A percentile compares a stretch with the other conserved stretches of the same genome.
Conservation (phyloP, 2,888 invertebrate species). For the Lydus trimaculatus region DNA sequence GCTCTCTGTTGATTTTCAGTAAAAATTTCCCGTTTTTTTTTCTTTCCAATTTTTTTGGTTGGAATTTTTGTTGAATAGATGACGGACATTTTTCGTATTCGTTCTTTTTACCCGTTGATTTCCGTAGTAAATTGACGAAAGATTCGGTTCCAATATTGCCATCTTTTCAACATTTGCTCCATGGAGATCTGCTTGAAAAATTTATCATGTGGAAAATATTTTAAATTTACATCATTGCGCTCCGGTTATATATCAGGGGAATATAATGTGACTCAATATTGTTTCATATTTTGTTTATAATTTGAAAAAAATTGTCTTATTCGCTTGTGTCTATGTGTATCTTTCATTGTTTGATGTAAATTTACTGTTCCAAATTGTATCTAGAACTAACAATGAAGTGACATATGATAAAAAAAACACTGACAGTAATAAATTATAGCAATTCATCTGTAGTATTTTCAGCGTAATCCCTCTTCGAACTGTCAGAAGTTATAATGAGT, state of each 20-base stretch:
- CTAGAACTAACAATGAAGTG: constrained; percentile 27
- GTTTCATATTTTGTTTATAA: constrained; percentile 27
- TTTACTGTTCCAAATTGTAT: constrained; percentile 28
- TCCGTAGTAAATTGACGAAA: constrained; percentile 21
- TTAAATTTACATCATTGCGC: constrained; percentile 34
- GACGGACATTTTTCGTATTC: constrained; percentile 18
- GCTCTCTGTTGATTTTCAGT: constrained; percentile 11
- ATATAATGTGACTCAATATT: constrained; percentile 23
- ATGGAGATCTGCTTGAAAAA: constrained; percentile 17
- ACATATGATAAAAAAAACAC: constrained; percentile 35
- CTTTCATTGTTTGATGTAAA: neutral
- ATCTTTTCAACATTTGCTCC: constrained; percentile 27
- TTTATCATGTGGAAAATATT: constrained; percentile 31
- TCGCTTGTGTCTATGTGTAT: neutral
- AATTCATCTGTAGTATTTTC: constrained; percentile 22
- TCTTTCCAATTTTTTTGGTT: neutral
- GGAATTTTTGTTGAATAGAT: constrained; percentile 22
- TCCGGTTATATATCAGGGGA: constrained; percentile 21
- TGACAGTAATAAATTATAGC: constrained; percentile 9
- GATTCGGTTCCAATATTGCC: constrained; percentile 25
- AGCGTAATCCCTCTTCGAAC: constrained; percentile 8
- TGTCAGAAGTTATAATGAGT: constrained; percentile 11
- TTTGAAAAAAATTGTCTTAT: neutral
- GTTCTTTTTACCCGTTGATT: constrained; percentile 25
- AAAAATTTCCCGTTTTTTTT: neutral